phyloP scores from a whole-genome alignment of 2,113 vertebrate genomes.

The Hypanus sabinus region DNA sequence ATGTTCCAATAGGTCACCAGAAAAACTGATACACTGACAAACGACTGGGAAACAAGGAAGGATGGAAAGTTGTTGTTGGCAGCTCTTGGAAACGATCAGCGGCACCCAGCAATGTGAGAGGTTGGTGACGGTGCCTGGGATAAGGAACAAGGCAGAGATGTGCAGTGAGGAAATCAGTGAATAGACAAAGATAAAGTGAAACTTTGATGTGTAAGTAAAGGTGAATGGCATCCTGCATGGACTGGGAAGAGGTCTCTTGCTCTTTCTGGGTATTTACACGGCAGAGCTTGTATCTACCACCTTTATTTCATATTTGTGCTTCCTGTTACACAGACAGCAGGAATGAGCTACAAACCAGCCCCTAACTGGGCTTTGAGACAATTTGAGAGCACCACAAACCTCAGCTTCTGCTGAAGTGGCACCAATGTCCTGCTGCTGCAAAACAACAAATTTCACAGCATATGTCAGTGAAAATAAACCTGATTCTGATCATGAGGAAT shows the following conservation, averaged over 20 bases:
- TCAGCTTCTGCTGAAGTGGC: neutral
- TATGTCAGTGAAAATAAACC: no score
- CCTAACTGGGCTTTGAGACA: neutral
- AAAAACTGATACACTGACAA: no score
- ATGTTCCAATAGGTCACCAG: no score
- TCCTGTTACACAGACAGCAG: neutral
- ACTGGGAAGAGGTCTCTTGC: neutral
- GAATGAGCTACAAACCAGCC: neutral
- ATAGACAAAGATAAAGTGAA: no score
- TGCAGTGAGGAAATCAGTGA: neutral
- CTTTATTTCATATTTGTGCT: neutral
- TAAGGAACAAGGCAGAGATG: neutral
- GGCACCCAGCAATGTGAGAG: no score
- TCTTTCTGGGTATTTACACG: neutral
- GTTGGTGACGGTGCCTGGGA: neutral
- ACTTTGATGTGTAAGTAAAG: neutral
- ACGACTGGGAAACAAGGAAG: no score
- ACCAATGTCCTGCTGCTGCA: no score
- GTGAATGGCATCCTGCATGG: neutral
- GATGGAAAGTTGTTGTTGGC: no score
- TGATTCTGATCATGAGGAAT: no score
- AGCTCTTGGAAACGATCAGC: no score
- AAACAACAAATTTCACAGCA: no score
- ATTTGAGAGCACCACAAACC: neutral
- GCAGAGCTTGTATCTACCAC: no score